Base-by-base conservation (phyloP, 2,888 invertebrate genomes). In the Poecilus cupreus region DNA sequence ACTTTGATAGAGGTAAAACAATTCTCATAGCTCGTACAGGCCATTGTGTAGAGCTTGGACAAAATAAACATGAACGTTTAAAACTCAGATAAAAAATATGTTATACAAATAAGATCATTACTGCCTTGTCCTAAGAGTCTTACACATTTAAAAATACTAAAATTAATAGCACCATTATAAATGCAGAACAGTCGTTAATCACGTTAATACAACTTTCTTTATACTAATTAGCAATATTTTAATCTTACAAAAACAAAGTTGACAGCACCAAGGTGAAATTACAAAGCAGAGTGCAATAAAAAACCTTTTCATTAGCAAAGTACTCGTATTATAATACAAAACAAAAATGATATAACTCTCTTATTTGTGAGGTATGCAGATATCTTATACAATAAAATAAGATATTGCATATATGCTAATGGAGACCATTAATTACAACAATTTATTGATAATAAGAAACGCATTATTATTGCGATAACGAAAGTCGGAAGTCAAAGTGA, bases 181-280 rank as follows among this genome's bases (percentile, higher is more conserved):
- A 46, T 46, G 3, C 46, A 54, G 10, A 70, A 16, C n/a, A 39
- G 70, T 39, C 37, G 10, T 70, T 70, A 39, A 70, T 70, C 70
- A 70, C 43, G 39, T 60, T 70, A 70, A 37, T 70, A 20, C 70
- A 70, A 70, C 70, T 70, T 70, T 70, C 70, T 70, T 70, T n/a
- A 70, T 20, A 70, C 70, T 70, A 70, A 70, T 70, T 70, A 70
- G 70, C 70, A 70, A 70, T 70, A 70, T 39, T 70, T 70, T 39
- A 70, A 24, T 70, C 70, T 32, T 70, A 39, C 18, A 43, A 70
- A 70, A 70, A 70, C 43, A 18, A 18, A 39, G 39, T 70, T 64
- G 64, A 64, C 64, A 64, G 54, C 22, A 64, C 10, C 32, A 64
- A 64, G 64, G 64, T 64, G 64, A 64, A 64, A 70, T 70, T 70